A percentile compares a stretch with the other conserved stretches of the same genome.
Evolutionary conservation across 2,888 invertebrate species (phyloP).

Genomic region (Augochlorella aurata): DNA sequence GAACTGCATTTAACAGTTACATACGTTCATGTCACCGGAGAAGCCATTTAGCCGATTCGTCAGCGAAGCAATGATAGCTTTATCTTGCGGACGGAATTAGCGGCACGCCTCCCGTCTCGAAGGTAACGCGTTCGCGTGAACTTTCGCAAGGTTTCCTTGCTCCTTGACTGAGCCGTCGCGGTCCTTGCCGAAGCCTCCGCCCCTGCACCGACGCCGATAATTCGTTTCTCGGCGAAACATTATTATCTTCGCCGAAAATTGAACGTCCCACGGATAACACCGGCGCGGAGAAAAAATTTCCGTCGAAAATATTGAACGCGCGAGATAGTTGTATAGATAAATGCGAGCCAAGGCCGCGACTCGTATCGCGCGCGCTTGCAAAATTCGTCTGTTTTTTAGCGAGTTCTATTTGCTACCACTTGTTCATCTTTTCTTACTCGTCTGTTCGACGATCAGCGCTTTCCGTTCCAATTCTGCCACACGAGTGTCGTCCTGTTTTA

Average conservation of each 20-base stretch:
- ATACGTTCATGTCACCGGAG: slow-evolving; percentile 8
- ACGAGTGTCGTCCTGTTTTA: no score
- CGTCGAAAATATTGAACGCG: neutral
- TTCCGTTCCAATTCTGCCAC: no score
- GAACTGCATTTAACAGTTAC: slow-evolving; percentile 14
- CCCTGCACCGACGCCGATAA: slow-evolving; percentile 51
- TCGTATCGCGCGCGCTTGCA: neutral
- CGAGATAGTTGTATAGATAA: neutral
- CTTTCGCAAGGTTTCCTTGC: slow-evolving; percentile 58
- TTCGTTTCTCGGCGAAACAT: slow-evolving; percentile 31
- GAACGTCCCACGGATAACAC: neutral
- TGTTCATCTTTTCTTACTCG: no score
- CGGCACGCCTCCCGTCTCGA: slow-evolving; percentile 4
- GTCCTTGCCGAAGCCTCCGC: slow-evolving; percentile 40
- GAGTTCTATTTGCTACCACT: no score
- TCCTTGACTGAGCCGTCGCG: slow-evolving; percentile 51
- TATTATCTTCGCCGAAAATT: slow-evolving; percentile 29
- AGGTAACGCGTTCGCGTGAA: slow-evolving; percentile 25
- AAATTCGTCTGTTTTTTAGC: neutral
- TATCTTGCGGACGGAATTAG: slow-evolving; percentile 1
- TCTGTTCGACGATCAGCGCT: no score
- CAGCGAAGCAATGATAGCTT: slow-evolving; percentile 32
- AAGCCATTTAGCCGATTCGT: slow-evolving; percentile 33
- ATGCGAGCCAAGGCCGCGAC: neutral
- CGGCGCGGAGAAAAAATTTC: neutral